These are phyloP conservation scores for Aphodius sticticus DNA, from an alignment of 2,888 invertebrate genomes.

Conservation along the genomic window DNA sequence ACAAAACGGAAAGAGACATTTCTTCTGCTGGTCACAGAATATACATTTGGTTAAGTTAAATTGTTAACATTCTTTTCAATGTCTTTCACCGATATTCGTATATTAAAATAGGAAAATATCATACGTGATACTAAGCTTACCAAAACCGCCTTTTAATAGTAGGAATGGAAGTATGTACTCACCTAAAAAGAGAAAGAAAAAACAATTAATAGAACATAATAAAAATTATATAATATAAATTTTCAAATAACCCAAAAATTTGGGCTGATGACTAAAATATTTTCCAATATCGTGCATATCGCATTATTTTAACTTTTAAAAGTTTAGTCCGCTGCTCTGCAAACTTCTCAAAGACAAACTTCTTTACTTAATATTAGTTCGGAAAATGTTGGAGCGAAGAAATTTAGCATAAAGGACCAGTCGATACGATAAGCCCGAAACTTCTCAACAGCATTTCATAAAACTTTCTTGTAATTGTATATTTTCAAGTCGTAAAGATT, in stretches of 20 bases:
- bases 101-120: background rate
- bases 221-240: too few relatives aligned
- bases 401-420: background rate
- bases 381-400: background rate
- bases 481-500: background rate
- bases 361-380: constrained; percentile 4
- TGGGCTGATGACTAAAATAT: background rate
- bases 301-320: background rate
- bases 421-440: background rate
- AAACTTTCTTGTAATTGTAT: constrained; percentile 4
- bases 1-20: background rate
- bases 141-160: background rate
- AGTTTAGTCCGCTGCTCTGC: background rate
- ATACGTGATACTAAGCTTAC: background rate
- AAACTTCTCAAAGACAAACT: background rate
- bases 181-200: background rate
- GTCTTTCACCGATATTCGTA: background rate
- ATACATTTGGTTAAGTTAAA: too few relatives aligned
- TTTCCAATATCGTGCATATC: background rate
- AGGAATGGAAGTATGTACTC: background rate
- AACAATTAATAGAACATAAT: background rate
- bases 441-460: background rate
- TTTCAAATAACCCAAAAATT: too few relatives aligned
- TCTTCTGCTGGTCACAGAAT: too few relatives aligned
- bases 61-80: too few relatives aligned